Percentiles rank a stretch among this genome's conserved stretches.
Conservation (phyloP, 1,140 invertebrate species). For the Bombus soroeensis region DNA sequence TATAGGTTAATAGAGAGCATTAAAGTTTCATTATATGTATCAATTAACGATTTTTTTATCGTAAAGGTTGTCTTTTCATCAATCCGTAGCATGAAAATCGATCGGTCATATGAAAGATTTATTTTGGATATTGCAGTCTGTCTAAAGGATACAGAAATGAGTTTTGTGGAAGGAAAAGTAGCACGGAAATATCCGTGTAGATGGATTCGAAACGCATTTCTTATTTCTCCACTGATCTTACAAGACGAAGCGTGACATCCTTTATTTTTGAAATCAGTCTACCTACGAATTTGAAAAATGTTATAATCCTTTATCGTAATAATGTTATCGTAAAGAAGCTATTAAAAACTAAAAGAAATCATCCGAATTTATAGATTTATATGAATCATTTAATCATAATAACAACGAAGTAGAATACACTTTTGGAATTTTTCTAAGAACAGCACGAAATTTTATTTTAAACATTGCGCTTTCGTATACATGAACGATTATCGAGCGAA, state of each 20-base stretch:
- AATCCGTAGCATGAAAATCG: slow-evolving; percentile 55
- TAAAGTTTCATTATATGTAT: slow-evolving; percentile 40
- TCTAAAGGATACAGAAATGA: slow-evolving; percentile 28
- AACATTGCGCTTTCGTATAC: not conserved
- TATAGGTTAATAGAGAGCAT: not conserved
- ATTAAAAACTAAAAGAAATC: too few relatives aligned
- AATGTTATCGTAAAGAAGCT: not conserved
- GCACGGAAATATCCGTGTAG: not conserved
- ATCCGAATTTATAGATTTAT: not conserved
- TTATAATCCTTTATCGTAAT: not conserved
- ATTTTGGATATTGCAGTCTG: slow-evolving; percentile 52
- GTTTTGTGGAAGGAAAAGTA: slow-evolving; percentile 13
- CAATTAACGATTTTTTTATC: slow-evolving; percentile 43
- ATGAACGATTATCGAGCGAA: slow-evolving; percentile 23
- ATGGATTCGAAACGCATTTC: slow-evolving; percentile 12
- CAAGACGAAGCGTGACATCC: not conserved
- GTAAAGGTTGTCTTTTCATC: slow-evolving; percentile 24
- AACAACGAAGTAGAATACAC: not conserved
- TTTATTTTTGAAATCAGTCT: not conserved
- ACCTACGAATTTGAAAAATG: not conserved
- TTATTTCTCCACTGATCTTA: not conserved
- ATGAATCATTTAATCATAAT: too few relatives aligned
- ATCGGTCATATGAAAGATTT: slow-evolving; percentile 62
- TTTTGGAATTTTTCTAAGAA: not conserved
- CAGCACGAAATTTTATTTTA: not conserved